Conservation (phyloP, 2,113 vertebrate species). For the Phalacrocorax aristotelis region DNA sequence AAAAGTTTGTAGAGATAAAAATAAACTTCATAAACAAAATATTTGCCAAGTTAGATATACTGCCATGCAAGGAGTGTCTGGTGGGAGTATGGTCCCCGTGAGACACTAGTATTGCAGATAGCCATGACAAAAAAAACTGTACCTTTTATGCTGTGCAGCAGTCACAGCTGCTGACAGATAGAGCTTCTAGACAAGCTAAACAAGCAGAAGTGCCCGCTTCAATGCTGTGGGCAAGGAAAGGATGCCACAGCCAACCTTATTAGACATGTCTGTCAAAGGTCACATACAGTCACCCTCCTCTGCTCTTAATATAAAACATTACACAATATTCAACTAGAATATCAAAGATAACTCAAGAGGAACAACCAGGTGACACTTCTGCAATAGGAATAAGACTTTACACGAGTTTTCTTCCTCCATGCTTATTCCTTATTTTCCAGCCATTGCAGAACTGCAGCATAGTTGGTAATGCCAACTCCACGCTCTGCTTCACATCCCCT, state of each 20-base stretch:
- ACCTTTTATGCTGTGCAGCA: background rate
- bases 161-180: background rate
- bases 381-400: background rate
- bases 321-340: background rate
- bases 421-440: background rate
- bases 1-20: background rate
- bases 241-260: background rate
- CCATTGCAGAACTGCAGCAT: background rate
- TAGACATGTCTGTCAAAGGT: background rate
- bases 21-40: background rate
- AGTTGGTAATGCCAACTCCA: background rate
- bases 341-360: background rate
- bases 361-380: rapidly evolving
- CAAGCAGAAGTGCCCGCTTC: background rate
- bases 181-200: background rate
- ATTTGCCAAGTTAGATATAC: background rate
- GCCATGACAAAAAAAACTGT: background rate
- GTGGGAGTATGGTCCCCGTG: background rate
- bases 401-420: background rate
- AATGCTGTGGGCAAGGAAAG: background rate
- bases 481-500: rapidly evolving
- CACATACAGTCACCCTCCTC: background rate
- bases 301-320: background rate
- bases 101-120: background rate
- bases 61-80: background rate